Percentiles rank a stretch among this genome's conserved stretches.
These are phyloP conservation scores for Apus apus DNA, from an alignment of 2,113 vertebrate species.

Conservation along the genomic window DNA sequence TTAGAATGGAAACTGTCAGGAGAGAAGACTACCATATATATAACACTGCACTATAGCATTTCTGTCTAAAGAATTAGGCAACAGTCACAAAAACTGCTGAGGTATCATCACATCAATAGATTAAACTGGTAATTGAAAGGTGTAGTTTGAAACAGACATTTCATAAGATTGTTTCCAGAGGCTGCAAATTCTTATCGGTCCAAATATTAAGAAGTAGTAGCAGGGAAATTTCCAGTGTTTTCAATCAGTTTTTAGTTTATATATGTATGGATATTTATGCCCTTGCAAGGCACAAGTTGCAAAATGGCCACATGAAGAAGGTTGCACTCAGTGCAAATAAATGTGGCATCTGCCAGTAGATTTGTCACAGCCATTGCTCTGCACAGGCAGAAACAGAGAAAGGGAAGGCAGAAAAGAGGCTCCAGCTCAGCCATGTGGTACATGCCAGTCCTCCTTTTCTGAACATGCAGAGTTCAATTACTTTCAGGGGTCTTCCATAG, in stretches of 20 bases:
- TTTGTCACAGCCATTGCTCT: not conserved
- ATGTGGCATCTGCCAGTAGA: not conserved
- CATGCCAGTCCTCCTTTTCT: accelerated
- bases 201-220: not conserved
- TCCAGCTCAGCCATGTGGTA: not conserved
- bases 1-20: not conserved
- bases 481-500: not conserved
- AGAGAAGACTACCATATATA: not conserved
- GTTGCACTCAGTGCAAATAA: not conserved
- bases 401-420: not conserved
- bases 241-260: not conserved
- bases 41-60: not conserved
- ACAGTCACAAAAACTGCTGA: not conserved
- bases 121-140: not conserved
- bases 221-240: not conserved
- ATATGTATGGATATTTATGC: not conserved
- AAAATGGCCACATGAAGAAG: not conserved
- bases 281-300: not conserved
- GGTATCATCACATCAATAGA: accelerated
- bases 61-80: not conserved
- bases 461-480: not conserved
- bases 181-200: not conserved
- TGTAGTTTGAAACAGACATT: not conserved
- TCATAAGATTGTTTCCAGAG: not conserved
- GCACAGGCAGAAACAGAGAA: not conserved